phyloP scores from a whole-genome alignment of 2,888 invertebrate species.

The Agrotis clavis region DNA sequence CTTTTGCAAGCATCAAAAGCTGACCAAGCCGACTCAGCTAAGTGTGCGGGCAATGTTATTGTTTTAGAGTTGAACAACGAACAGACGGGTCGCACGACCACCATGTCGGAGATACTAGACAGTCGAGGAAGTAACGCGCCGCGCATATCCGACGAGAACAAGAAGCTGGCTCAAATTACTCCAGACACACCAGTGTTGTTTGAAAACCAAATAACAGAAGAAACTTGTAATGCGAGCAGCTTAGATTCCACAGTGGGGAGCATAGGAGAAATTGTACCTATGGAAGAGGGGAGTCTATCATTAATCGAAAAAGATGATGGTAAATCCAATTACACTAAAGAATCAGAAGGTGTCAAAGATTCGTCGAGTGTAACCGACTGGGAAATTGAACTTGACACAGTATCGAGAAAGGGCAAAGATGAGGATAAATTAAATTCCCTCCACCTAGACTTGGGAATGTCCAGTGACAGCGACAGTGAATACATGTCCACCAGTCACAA shows the following conservation, averaged over 20 bases:
- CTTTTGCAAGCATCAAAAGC: slow-evolving; percentile 84
- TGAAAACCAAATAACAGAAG: slow-evolving; percentile 82
- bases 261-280: slow-evolving; percentile 81
- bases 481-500: slow-evolving; percentile 82
- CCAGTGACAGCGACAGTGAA: slow-evolving; percentile 88
- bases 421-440: slow-evolving; percentile 87
- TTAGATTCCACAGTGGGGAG: slow-evolving; percentile 85
- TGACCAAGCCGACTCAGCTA: slow-evolving; percentile 80
- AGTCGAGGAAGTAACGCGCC: slow-evolving; percentile 74
- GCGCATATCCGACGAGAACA: slow-evolving; percentile 71
- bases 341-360: slow-evolving; percentile 80
- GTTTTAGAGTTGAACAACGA: slow-evolving; percentile 88
- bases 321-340: slow-evolving; percentile 78
- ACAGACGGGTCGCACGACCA: slow-evolving; percentile 85
- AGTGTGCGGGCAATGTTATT: slow-evolving; percentile 86
- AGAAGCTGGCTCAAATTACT: slow-evolving; percentile 83
- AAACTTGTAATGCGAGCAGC: slow-evolving; percentile 84
- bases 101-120: slow-evolving; percentile 88
- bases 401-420: slow-evolving; percentile 84
- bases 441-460: slow-evolving; percentile 88
- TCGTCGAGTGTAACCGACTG: slow-evolving; percentile 90
- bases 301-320: slow-evolving; percentile 76
- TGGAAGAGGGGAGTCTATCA: slow-evolving; percentile 76
- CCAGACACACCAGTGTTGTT: slow-evolving; percentile 91
- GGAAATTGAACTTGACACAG: slow-evolving; percentile 92